Base-by-base conservation (phyloP, 2,888 invertebrate species). In the Entomobrya proxima region DNA sequence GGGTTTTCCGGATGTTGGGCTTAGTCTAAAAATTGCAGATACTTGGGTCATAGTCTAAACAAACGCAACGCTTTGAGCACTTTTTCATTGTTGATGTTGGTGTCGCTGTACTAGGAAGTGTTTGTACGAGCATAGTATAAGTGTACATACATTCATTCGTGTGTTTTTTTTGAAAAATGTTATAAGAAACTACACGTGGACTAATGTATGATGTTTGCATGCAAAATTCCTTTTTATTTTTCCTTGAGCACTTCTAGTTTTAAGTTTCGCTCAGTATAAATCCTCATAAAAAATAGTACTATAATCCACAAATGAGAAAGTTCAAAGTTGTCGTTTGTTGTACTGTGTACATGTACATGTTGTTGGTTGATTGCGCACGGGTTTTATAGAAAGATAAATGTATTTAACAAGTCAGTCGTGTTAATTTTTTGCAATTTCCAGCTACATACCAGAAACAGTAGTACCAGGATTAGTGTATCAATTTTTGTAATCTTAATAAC, bases 1-100 rank as follows among this genome's bases (percentile, higher is more conserved):
- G 30, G 82, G 82, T 50, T 75, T 61, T 64, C 82, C 82, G 82
- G 82, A 82, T 82, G 82, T 82, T 82, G 75, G 82, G 75, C 75
- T 75, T 74, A 58, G 80, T 58, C 72, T 69, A 50, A 79, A 69
- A 69, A 52, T 50, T 69, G 69, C 67, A 55, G 72, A 21, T 11
- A 15, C 35, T 79, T 61, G 30, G 1, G 2, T 24, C 27, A 30
- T 27, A 61, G 30, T 9, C 9, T 61, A 11, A 13, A 32, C 7
- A 35, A 21, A 64, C 32, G 37, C 37, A 37, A 11, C 7, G 9
- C 15, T 40, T 40, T 40, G 44, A 40, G 15, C 9, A 11, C 44
- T 11, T 11, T 40, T 15, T 11, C 15, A 15, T 15, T 40, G 9
- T 40, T 40, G 9, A 40, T 7, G 15, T 11, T 40, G 15, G 9